Conservation (phyloP, 1,140 invertebrate genomes). For the Zeugodacus cucurbitae region DNA sequence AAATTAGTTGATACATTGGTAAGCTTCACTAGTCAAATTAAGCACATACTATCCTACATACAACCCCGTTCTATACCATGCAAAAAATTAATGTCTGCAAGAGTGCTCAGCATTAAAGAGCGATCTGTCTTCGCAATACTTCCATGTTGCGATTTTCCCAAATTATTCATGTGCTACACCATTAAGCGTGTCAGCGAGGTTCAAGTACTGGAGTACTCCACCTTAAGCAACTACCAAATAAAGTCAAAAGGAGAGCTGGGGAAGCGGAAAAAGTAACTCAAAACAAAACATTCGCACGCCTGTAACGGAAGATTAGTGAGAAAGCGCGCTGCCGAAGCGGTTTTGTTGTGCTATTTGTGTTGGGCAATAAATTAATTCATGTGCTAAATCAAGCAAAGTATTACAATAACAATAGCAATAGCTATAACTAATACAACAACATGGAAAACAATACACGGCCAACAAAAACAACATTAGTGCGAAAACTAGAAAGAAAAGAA, state of each 20-base stretch:
- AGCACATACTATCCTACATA: no score
- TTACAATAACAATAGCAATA: neutral
- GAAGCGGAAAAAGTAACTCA: neutral
- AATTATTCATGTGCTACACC: conserved; percentile 44
- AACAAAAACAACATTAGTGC: neutral
- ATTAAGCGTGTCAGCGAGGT: neutral
- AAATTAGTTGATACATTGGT: no score
- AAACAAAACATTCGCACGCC: conserved; percentile 16
- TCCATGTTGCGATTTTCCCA: conserved; percentile 53
- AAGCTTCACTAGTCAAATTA: no score
- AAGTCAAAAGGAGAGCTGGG: no score
- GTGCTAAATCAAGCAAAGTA: conserved; percentile 38
- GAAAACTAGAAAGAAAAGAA: neutral
- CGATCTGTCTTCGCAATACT: conserved; percentile 37
- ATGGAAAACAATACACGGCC: neutral
- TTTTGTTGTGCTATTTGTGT: conserved; percentile 6
- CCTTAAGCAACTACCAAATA: neutral
- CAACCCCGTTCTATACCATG: no score
- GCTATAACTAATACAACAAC: neutral
- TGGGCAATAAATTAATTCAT: conserved; percentile 43
- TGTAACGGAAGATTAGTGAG: conserved; percentile 22
- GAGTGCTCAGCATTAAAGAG: neutral
- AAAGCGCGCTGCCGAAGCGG: neutral
- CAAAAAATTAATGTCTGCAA: no score
- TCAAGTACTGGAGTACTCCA: neutral